phyloP scores from a whole-genome alignment of 1,140 invertebrate genomes.

The Nephotettix cincticeps region DNA sequence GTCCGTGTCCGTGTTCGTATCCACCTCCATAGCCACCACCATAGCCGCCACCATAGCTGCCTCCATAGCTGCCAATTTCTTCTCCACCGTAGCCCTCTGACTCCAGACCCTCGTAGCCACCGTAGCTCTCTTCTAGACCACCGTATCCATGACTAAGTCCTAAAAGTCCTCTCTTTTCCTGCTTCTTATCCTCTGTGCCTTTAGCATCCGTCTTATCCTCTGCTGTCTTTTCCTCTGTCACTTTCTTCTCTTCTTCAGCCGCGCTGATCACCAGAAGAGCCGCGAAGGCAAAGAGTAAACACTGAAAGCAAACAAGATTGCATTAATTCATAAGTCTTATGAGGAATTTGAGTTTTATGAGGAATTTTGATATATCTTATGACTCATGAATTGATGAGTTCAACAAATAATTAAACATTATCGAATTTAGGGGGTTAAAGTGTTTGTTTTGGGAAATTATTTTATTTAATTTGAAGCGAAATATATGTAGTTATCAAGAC shows the following conservation, averaged over 20 bases:
- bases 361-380: too few relatives aligned
- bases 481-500: too few relatives aligned
- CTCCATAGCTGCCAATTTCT: too few relatives aligned
- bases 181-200: background rate
- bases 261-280: slow-evolving; percentile 63
- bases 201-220: background rate
- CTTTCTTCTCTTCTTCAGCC: slow-evolving; percentile 50
- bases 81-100: slow-evolving; percentile 34
- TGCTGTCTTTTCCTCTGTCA: background rate
- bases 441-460: too few relatives aligned
- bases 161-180: background rate
- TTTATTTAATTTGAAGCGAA: too few relatives aligned
- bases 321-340: too few relatives aligned
- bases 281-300: slow-evolving; percentile 10
- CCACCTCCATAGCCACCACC: slow-evolving; percentile 34
- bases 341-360: too few relatives aligned
- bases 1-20: slow-evolving; percentile 30
- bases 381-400: too few relatives aligned
- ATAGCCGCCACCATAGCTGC: slow-evolving; percentile 51
- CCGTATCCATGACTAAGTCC: slow-evolving; percentile 50
- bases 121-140: slow-evolving; percentile 35
- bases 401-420: too few relatives aligned
- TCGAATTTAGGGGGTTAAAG: too few relatives aligned
- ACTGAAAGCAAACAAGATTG: slow-evolving; percentile 4
- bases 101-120: slow-evolving; percentile 26